Base-by-base conservation (phyloP, 2,888 invertebrate species). In the Drosophila quasianomalipes region DNA sequence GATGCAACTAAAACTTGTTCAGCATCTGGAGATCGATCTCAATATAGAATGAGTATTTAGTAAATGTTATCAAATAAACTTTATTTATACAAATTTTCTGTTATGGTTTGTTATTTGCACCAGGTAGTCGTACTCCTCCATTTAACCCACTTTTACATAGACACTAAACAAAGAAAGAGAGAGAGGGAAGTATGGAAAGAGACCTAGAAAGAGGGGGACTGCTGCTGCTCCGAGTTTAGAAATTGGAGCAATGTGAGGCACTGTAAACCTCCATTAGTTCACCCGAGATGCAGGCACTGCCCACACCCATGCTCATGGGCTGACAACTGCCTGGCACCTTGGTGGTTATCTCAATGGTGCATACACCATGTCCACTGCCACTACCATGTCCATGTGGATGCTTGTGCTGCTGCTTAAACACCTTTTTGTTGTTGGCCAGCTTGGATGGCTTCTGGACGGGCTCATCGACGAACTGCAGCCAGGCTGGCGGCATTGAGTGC, bases 271-370 rank as follows among this genome's bases (percentile, higher is more conserved):
- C 93, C 84, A 93, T 91, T 58, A 92, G 91, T 44, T 93, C 93
- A 26, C 93, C 93, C 51, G 93, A 90, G 49, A 92, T 85, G 59
- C 93, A 93, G 70, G 92, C 91, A 58, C 85, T 88, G 39, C 93
- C 93, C 19, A 71, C 54, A 22, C 82, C 82, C 31, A 91, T 82
- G 51, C 84, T 84, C 91, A 93, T 90, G 30, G 90, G 82, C 71
- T 93, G 87, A 70, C 93, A 93, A 68, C 82, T 70, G 57, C 93
- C 93, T 22, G 85, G 84, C 39, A 93, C 87, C 53, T 92, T 90
- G 74, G 80, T 92, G 57, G 92, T 89, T 19, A 93, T 90, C 74
- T 92, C 92, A 60, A 93, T 92, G 69, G 83, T 83, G 67, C 93
- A 93, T 22, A 77, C 79, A 61, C 86, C 83, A 10, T 79, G 80